Base-by-base conservation (phyloP, 2,888 invertebrate species). In the Dexiosoma caninum region DNA sequence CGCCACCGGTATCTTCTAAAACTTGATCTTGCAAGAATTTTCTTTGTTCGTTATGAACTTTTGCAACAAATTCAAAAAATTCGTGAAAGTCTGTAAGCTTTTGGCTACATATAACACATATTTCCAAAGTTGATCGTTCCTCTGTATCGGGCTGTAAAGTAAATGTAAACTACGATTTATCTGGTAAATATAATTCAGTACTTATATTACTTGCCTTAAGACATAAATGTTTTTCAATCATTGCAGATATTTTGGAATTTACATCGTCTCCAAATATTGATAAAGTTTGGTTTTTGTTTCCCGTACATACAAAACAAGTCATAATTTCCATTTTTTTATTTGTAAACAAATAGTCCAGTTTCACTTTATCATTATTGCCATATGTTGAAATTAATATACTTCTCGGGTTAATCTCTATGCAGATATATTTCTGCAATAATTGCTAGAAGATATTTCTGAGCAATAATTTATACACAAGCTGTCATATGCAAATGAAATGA, bases 101-200 rank as follows among this genome's bases (percentile, higher is more conserved):
- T n/a, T 84, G 83, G 89, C 89, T 90, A 78, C 90, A 90, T n/a
- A 84, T 83, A 57, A 85, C 84, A 77, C 90, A 90, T 66, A 90
- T 86, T 30, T 86, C 85, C 53, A 86, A 87, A 2, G 87, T 85
- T 74, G 86, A 83, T 7, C 27, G 16, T 2, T 90, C 87, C 76
- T 86, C 64, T 21, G 85, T 83, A 82, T 85, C 78, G 0, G 88
- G 86, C 90, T 90, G 23, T 21, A 64, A 75, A 21, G 7, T 7
- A 59, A n/a, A 19, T 12, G 30, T 12, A 23, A 27, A 27, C 3
- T 27, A 27, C 6, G 2, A 19, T 32, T 21, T n/a, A 30, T 16
- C 8, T 16, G 2, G 30, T 21, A 9, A 7, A 0, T 10, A 35
- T 7, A 53, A 9, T 42, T 53, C 32, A 4, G 3, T n/a, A 0